Evolutionary conservation across 2,797 vertebrate genomes (phyloP), one percentile per base, ranked within the genome.

Genomic region (Smutsia gigantea): DNA sequence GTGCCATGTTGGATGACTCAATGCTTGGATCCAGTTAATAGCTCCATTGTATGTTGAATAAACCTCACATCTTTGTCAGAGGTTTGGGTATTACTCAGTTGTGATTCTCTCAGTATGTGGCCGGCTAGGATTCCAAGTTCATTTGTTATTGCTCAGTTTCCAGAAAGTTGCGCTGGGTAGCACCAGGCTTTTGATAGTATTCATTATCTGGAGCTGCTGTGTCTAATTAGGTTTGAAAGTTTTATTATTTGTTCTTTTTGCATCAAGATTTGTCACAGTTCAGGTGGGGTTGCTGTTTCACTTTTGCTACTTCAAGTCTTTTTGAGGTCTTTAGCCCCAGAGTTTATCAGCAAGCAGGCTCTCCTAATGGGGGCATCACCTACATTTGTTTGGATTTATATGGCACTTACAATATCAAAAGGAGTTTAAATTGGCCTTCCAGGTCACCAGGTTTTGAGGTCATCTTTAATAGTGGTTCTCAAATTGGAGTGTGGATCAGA

Each of bases 31-130:
- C 42, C 57, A 86, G 71, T 96, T 96, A 95, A 93, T 96, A 93
- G 92, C 12, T 53, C 84, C 96, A 98, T 97, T 98, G 97, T 98
- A 69, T 97, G 87, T 93, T 93, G 66, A 49, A 88, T 94, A 90
- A 97, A 93, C 81, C 77, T 93, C 64, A 83, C 46, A 96, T 96
- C 92, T 97, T 95, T 83, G 34, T 92, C 68, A n/a, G 87, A 39
- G 90, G 79, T 96, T 97, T 93, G 83, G 5, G 51, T 79, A 55
- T 83, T 89, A 46, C 55, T 95, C 92, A 95, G 39, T 85, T 84
- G 74, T 39, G 92, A 86, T 97, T 95, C 87, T 97, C 1, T 96
- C 92, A 97, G 69, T 94, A 57, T 92, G 78, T 86, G 39, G 92
- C 96, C 81, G 88, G 72, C 92, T 96, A 93, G 93, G 46, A 90